Base-by-base conservation (phyloP, 1,140 invertebrate species). In the Aporrectodea caliginosa region DNA sequence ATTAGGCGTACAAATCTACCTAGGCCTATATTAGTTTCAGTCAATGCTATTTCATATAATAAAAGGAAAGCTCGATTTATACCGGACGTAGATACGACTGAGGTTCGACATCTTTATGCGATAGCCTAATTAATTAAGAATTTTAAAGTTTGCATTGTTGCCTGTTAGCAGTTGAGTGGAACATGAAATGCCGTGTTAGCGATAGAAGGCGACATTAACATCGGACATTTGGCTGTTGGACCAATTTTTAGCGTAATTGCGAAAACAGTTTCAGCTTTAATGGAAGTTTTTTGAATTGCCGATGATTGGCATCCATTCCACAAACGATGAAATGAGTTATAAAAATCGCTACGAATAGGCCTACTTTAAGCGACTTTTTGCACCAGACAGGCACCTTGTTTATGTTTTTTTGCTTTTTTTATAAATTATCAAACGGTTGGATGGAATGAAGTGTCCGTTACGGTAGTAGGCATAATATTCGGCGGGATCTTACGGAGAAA, bases 391-490 rank as follows among this genome's bases (percentile, higher is more conserved):
- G 0, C 81, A 91, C 84, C 92, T 93, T 85, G 92, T n/a, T n/a
- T n/a, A n/a, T n/a, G n/a, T n/a, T n/a, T n/a, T 91, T 0, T 89
- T 90, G 81, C 92, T 91, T 0, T 92, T 93, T 88, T 90, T 92
- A 6, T 91, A 92, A 84, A 90, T 93, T 77, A 89, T 92, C 35
- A 87, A 80, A 84, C 88, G 80, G 14, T 89, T 73, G 90, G 90
- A 29, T 93, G 92, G 92, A 91, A 91, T 79, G 93, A 92, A 84
- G 91, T 93, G 30, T 92, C 92, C 0, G 91, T 92, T n/a, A n/a
- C n/a, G n/a, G n/a, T n/a, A n/a, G n/a, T n/a, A n/a, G n/a, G n/a
- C n/a, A 0, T 90, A 93, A 0, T 91, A 91, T 33, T 90, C 91
- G 58, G 91, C 92, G 84, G 92, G 92, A 77, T 91, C 92, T 83